Evolutionary conservation across 2,113 vertebrate species (phyloP).

Genomic region (human): GRCh38 chr16:77387001-77387500

Average conservation of each 20-base stretch:
- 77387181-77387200: not conserved
- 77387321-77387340: not conserved
- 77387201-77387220: not conserved
- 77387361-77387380: not conserved
- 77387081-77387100: not conserved
- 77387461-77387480: not conserved
- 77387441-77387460: not conserved
- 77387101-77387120: not conserved
- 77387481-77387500: accelerated
- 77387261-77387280: not conserved
- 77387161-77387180: not conserved
- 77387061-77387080: not conserved
- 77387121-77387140: not conserved
- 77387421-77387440: not conserved
- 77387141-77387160: not conserved
- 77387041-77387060: not conserved
- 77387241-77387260: not conserved
- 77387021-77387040: not conserved
- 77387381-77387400: not conserved
- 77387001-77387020: not conserved
- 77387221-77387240: not conserved
- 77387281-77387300: not conserved
- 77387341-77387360: not conserved
- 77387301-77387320: not conserved
- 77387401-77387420: not conserved